Evolutionary conservation across 2,113 vertebrate genomes (phyloP).

Genomic region (Sturnus vulgaris): DNA sequence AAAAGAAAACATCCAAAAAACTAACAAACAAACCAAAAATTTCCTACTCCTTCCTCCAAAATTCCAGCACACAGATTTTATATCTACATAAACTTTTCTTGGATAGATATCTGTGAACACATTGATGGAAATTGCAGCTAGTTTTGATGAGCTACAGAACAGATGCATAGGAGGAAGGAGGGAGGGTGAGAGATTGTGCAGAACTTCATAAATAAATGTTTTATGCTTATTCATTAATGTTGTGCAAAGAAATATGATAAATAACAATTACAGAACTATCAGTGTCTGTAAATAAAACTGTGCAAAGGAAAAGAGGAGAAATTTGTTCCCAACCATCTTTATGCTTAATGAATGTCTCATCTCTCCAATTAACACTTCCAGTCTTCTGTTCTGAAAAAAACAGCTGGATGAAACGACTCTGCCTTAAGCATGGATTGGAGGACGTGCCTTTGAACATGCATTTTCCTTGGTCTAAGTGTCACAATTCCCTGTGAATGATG

Average conservation of each 20-base stretch:
- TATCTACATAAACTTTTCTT: not conserved
- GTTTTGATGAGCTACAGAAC: not conserved
- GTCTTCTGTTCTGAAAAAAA: not conserved
- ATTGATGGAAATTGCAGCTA: not conserved
- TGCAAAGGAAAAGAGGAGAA: not conserved
- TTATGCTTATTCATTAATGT: not conserved
- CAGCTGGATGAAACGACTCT: not conserved
- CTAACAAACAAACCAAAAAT: not conserved
- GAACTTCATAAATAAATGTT: not conserved
- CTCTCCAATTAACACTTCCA: not conserved
- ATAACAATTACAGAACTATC: not conserved
- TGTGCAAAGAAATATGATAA: conserved; percentile 1
- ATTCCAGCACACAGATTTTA: not conserved
- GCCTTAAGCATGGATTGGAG: not conserved
- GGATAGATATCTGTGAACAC: not conserved
- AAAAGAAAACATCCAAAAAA: not conserved
- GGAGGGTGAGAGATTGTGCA: not conserved
- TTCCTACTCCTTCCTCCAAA: not conserved
- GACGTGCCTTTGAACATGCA: not conserved
- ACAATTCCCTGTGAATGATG: not conserved
- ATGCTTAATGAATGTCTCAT: not conserved
- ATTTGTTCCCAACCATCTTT: not conserved
- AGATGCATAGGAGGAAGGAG: not conserved
- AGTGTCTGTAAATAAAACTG: not conserved
- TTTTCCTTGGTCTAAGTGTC: not conserved